A percentile compares a stretch with the other conserved stretches of the same genome.
Conservation (phyloP, 2,797 vertebrate genomes). For the Etheostoma nigrum region DNA sequence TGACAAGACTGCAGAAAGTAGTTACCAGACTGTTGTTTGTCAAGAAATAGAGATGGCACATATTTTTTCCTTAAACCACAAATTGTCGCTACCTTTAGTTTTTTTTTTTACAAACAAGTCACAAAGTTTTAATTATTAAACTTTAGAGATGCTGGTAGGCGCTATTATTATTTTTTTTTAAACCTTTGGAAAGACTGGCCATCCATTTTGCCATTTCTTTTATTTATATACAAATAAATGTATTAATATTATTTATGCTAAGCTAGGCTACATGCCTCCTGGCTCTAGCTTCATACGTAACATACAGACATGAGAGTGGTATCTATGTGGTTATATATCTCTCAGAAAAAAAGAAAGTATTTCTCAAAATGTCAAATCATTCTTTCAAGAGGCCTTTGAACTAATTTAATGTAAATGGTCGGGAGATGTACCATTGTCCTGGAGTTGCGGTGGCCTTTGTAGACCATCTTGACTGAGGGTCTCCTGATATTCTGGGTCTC, state of each 20-base stretch:
- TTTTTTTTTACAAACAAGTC: background rate
- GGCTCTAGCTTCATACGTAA: background rate
- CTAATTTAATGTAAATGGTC: background rate
- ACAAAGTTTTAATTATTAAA: background rate
- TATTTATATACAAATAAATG: background rate
- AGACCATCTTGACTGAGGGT: conserved; percentile 95
- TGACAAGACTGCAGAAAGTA: background rate
- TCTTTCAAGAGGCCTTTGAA: background rate
- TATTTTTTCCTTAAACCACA: background rate
- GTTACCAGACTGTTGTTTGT: background rate
- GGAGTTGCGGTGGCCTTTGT: conserved; percentile 98
- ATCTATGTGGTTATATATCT: background rate
- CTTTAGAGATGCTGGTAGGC: background rate
- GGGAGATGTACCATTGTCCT: conserved; percentile 92
- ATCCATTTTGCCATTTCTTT: background rate
- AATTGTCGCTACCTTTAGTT: background rate
- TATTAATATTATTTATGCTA: background rate
- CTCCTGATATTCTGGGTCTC: conserved; percentile 95
- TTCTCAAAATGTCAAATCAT: background rate
- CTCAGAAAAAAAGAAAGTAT: background rate
- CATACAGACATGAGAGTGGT: background rate
- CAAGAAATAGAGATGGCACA: background rate
- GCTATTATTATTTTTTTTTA: background rate
- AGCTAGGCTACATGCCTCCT: background rate
- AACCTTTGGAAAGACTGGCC: background rate